Evolutionary conservation across 2,113 vertebrate genomes (phyloP).

Genomic region (Eulemur rufifrons): DNA sequence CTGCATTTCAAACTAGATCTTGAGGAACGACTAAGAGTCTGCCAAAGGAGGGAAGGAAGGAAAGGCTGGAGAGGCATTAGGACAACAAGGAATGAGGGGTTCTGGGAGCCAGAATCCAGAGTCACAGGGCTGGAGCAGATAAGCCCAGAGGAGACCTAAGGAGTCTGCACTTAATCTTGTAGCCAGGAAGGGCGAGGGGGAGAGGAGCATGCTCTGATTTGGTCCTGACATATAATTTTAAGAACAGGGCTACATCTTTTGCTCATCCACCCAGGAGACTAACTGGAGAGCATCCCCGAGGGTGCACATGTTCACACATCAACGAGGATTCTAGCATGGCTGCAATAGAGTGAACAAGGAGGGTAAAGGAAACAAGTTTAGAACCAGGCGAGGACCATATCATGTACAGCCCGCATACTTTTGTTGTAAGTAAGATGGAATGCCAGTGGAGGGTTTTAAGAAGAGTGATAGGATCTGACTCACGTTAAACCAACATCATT

Average conservation of each 20-base stretch:
- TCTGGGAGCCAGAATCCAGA: neutral
- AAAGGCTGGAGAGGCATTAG: neutral
- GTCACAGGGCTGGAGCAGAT: neutral
- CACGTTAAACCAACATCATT: neutral
- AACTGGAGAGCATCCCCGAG: accelerated
- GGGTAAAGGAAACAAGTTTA: neutral
- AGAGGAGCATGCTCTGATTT: neutral
- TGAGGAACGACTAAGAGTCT: neutral
- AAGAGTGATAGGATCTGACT: neutral
- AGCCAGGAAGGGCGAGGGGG: neutral
- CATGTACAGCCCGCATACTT: accelerated
- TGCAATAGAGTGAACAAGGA: neutral
- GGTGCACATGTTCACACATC: neutral
- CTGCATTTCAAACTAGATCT: neutral
- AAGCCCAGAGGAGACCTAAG: neutral
- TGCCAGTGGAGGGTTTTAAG: neutral
- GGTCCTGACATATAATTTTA: neutral
- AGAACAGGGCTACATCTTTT: neutral
- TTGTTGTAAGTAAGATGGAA: neutral
- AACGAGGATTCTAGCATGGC: neutral
- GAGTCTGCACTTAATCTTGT: neutral
- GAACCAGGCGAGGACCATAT: neutral
- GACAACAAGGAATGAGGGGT: neutral
- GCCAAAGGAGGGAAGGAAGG: neutral
- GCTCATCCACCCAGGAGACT: neutral